These are phyloP conservation scores for Disparrhopalites patrizii DNA, from an alignment of 2,888 invertebrate species.

Conservation along the genomic window DNA sequence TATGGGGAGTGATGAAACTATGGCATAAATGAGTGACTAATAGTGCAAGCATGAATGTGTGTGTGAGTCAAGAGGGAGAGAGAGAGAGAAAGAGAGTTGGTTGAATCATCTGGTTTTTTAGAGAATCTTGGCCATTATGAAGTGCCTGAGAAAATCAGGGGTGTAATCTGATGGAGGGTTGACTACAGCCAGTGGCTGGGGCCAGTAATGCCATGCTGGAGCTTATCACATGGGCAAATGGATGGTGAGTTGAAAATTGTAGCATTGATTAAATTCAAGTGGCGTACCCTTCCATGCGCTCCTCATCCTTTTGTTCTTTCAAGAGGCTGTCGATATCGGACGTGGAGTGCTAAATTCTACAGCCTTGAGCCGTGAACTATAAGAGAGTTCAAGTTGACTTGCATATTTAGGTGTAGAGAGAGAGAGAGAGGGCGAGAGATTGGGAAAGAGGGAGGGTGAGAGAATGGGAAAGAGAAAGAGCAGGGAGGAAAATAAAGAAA, in stretches of 20 bases:
- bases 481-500: neutral
- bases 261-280: constrained; percentile 25
- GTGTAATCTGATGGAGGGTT: no score
- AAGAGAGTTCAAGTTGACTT: constrained; percentile 24
- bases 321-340: constrained; percentile 26
- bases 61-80: neutral
- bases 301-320: constrained; percentile 23
- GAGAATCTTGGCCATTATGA: constrained; percentile 1
- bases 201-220: no score
- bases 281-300: constrained; percentile 19
- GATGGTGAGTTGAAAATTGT: constrained; percentile 14
- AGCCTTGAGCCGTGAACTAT: constrained; percentile 22
- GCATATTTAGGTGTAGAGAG: neutral
- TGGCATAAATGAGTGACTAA: no score
- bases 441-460: neutral
- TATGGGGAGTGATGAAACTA: no score
- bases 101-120: neutral
- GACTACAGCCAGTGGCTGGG: neutral
- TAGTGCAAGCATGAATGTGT: no score
- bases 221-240: neutral
- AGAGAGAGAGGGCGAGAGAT: neutral
- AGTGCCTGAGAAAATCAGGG: neutral
- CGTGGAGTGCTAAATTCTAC: constrained; percentile 27
- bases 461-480: neutral
- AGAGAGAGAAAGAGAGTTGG: neutral